Evolutionary conservation across 2,113 vertebrate genomes (phyloP).

Genomic region (Poeciliopsis occidentalis): DNA sequence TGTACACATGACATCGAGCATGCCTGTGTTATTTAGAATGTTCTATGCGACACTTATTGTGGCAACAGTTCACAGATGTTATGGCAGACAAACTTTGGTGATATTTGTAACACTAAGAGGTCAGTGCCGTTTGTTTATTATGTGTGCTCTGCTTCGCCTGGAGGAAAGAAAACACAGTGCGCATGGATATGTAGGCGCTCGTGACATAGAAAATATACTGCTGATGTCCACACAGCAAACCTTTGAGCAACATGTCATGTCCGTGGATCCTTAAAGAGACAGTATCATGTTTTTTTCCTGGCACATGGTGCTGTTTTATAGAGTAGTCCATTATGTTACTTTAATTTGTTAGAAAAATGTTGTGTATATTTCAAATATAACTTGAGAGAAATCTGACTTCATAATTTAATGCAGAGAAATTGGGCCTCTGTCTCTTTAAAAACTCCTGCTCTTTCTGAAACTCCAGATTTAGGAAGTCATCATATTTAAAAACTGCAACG

Average conservation of each 20-base stretch:
- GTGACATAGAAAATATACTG: not conserved
- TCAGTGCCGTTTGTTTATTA: constrained; percentile 58
- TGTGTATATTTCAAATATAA: too few relatives aligned
- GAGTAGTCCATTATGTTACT: too few relatives aligned
- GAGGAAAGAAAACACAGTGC: constrained; percentile 10
- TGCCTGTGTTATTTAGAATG: constrained; percentile 38
- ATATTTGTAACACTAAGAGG: constrained; percentile 45
- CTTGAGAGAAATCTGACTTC: too few relatives aligned
- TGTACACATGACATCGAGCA: constrained; percentile 12
- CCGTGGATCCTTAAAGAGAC: too few relatives aligned
- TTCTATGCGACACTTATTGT: constrained; percentile 45
- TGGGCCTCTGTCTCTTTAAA: too few relatives aligned
- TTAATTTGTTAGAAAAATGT: too few relatives aligned
- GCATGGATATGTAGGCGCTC: constrained; percentile 5
- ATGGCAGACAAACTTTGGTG: constrained; percentile 25
- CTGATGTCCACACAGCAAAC: constrained; percentile 16
- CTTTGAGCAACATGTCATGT: not conserved
- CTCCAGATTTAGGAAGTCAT: too few relatives aligned
- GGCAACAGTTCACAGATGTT: constrained; percentile 57
- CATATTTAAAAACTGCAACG: too few relatives aligned
- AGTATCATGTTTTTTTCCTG: too few relatives aligned
- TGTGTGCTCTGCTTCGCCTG: constrained; percentile 3
- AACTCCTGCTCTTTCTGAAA: too few relatives aligned
- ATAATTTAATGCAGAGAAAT: too few relatives aligned
- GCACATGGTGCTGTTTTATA: too few relatives aligned